These are phyloP conservation scores for Atta cephalotes DNA, from an alignment of 1,140 invertebrate genomes.

Conservation along the genomic window DNA sequence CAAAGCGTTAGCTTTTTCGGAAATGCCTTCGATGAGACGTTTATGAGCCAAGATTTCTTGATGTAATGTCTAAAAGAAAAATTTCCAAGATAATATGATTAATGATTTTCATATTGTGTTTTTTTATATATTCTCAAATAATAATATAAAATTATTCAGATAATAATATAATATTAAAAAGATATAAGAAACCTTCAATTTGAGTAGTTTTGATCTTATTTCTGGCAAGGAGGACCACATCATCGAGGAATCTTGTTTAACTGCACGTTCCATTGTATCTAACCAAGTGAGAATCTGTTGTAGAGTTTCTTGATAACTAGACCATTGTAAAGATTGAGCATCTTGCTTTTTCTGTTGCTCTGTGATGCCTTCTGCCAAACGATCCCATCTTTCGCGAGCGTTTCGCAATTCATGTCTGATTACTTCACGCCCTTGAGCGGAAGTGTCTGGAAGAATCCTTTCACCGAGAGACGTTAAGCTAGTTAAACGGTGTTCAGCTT, in stretches of 20 bases:
- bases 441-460: slow-evolving; percentile 95
- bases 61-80: slow-evolving; percentile 88
- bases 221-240: slow-evolving; percentile 93
- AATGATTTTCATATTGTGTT: neutral
- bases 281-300: slow-evolving; percentile 95
- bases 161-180: neutral
- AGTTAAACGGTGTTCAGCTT: slow-evolving; percentile 92
- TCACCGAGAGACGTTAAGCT: slow-evolving; percentile 92
- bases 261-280: slow-evolving; percentile 93
- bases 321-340: slow-evolving; percentile 93
- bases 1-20: slow-evolving; percentile 93
- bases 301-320: slow-evolving; percentile 94
- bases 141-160: neutral
- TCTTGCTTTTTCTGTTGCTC: slow-evolving; percentile 95
- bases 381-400: slow-evolving; percentile 94
- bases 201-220: slow-evolving; percentile 94
- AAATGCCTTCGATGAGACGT: slow-evolving; percentile 94
- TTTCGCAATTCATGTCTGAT: slow-evolving; percentile 93
- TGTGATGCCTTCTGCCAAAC: slow-evolving; percentile 92
- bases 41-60: slow-evolving; percentile 97
- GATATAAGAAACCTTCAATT: slow-evolving; percentile 89
- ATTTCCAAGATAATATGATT: neutral
- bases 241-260: slow-evolving; percentile 91
- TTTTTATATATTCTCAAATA: neutral
- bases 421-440: slow-evolving; percentile 94